Evolutionary conservation across 2,113 vertebrate species (phyloP).

Genomic region (Martes martes): DNA sequence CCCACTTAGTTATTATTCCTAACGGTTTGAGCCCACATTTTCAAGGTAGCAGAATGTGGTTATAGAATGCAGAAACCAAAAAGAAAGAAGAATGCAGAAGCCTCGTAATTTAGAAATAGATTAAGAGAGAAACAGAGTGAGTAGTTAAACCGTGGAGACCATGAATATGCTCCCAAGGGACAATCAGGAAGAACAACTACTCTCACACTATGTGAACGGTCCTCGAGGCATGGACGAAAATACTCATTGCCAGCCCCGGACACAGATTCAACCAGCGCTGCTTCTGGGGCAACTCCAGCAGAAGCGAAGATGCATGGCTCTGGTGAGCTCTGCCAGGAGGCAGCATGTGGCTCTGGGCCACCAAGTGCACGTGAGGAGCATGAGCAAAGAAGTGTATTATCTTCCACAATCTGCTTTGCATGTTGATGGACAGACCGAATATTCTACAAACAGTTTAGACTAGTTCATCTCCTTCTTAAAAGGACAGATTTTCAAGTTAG

Average conservation of each 20-base stretch:
- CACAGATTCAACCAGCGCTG: not conserved
- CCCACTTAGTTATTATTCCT: not conserved
- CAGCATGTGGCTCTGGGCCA: not conserved
- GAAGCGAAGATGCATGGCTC: not conserved
- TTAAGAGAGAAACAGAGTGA: not conserved
- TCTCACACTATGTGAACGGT: not conserved
- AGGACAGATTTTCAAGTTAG: not conserved
- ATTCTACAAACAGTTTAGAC: not conserved
- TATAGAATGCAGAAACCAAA: not conserved
- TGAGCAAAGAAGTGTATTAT: not conserved
- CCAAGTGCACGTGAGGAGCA: rapidly evolving
- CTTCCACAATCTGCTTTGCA: not conserved
- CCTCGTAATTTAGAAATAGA: not conserved
- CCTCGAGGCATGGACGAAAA: not conserved
- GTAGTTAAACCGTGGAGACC: not conserved
- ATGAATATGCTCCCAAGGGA: not conserved
- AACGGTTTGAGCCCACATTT: not conserved
- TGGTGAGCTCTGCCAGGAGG: not conserved
- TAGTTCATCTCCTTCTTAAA: not conserved
- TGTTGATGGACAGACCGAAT: not conserved
- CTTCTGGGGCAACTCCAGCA: rapidly evolving
- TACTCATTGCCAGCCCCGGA: not conserved
- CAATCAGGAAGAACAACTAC: not conserved
- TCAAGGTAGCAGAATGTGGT: not conserved
- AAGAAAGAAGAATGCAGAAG: not conserved